phyloP scores from a whole-genome alignment of 2,113 vertebrate species.

The Geococcyx californianus region DNA sequence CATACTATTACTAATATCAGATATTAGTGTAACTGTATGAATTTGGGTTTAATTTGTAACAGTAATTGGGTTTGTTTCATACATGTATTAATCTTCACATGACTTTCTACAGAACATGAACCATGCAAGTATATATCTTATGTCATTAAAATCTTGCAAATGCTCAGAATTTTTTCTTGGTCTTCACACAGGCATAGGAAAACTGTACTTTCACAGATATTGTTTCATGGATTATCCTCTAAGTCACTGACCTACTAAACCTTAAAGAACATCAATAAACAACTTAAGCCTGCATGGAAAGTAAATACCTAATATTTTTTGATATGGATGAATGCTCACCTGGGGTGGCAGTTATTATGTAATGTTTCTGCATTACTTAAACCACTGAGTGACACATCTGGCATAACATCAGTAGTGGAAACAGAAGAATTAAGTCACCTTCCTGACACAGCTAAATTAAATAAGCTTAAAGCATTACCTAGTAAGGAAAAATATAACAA shows the following conservation, averaged over 20 bases:
- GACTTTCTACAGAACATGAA: not conserved
- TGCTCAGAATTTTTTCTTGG: not conserved
- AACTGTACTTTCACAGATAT: not conserved
- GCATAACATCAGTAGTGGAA: not conserved
- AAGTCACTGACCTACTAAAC: not conserved
- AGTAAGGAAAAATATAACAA: not conserved
- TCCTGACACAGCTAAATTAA: not conserved
- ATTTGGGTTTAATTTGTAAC: not conserved
- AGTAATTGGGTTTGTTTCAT: not conserved
- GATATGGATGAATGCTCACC: not conserved
- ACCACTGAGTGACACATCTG: not conserved
- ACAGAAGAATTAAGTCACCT: not conserved
- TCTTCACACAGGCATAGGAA: not conserved
- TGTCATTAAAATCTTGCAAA: not conserved
- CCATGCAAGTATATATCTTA: not conserved
- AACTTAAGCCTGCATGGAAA: not conserved
- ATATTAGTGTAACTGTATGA: not conserved
- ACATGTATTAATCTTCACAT: accelerated
- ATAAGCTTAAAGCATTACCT: not conserved
- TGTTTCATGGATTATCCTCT: not conserved
- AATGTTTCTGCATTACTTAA: conserved; percentile 1
- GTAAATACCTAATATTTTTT: not conserved
- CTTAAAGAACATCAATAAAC: not conserved
- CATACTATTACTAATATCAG: not conserved
- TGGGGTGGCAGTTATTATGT: not conserved